These are phyloP conservation scores for Pterostichus niger DNA, from an alignment of 2,888 invertebrate species.

Conservation along the genomic window DNA sequence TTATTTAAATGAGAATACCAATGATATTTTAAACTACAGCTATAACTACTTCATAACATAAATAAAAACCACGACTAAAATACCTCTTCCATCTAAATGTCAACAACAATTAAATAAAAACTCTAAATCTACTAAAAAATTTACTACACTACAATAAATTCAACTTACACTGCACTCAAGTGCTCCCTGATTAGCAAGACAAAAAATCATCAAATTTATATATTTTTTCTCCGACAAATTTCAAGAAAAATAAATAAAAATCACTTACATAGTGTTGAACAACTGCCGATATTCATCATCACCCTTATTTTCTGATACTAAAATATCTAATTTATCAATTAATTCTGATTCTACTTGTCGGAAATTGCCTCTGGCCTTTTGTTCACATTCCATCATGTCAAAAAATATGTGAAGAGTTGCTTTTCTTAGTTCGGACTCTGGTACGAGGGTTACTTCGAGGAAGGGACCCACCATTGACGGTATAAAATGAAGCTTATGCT, in stretches of 20 bases:
- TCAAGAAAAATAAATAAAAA: conserved; percentile 41
- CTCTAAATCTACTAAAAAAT: background rate
- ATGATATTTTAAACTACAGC: too few species aligned
- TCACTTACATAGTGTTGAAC: conserved; percentile 97
- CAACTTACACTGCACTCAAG: conserved; percentile 94
- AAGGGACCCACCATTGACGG: conserved; percentile 96
- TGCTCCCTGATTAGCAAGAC: conserved; percentile 84
- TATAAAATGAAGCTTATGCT: conserved; percentile 92
- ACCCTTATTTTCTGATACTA: conserved; percentile 95
- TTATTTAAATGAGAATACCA: background rate
- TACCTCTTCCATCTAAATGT: background rate
- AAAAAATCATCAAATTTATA: background rate
- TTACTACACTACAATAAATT: background rate
- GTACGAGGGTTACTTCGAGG: conserved; percentile 94
- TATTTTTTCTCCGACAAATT: conserved; percentile 21
- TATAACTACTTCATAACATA: background rate
- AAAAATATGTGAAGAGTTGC: conserved; percentile 95
- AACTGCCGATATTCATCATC: conserved; percentile 95
- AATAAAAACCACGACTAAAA: background rate
- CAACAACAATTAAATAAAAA: background rate
- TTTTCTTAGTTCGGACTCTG: conserved; percentile 90
- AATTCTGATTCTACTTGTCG: conserved; percentile 95
- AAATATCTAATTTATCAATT: conserved; percentile 94
- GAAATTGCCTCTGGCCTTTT: conserved; percentile 90
- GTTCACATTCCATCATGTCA: conserved; percentile 97